These are phyloP conservation scores for Tapera naevia DNA, from an alignment of 2,797 vertebrate species.

Conservation along the genomic window DNA sequence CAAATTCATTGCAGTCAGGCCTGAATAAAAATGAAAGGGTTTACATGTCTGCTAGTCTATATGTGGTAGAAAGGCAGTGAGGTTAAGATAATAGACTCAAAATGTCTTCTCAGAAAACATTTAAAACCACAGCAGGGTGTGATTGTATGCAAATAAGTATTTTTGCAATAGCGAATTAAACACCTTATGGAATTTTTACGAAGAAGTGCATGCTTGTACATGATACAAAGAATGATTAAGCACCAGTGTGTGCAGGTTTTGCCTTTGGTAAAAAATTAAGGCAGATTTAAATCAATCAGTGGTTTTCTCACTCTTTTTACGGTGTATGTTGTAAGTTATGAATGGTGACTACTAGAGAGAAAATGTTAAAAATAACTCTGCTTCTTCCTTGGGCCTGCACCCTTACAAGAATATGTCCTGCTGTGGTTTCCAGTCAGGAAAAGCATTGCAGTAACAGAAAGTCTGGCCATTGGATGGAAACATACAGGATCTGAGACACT, in stretches of 20 bases:
- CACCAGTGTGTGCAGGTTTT: conserved; percentile 27
- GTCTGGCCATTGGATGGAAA: not conserved
- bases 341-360: not conserved
- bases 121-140: conserved; percentile 67
- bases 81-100: conserved; percentile 65
- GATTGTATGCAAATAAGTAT: conserved; percentile 69
- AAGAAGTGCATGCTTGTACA: conserved; percentile 59
- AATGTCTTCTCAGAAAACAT: conserved; percentile 58
- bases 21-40: conserved; percentile 58
- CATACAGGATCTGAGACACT: not conserved
- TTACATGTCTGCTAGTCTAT: conserved; percentile 53
- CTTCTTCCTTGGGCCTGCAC: not conserved
- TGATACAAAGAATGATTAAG: conserved; percentile 57
- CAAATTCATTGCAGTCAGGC: conserved; percentile 48
- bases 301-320: conserved; percentile 4
- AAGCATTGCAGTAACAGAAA: not conserved
- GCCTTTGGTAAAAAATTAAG: conserved; percentile 45
- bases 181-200: conserved; percentile 63
- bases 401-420: not conserved
- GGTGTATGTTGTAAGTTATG: not conserved
- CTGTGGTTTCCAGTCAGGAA: not conserved
- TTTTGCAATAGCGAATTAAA: conserved; percentile 70
- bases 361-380: not conserved
- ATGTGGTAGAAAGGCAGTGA: conserved; percentile 65
- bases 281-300: conserved; percentile 49